These are phyloP conservation scores for Strix uralensis DNA, from an alignment of 2,113 vertebrate genomes.

Conservation along the genomic window DNA sequence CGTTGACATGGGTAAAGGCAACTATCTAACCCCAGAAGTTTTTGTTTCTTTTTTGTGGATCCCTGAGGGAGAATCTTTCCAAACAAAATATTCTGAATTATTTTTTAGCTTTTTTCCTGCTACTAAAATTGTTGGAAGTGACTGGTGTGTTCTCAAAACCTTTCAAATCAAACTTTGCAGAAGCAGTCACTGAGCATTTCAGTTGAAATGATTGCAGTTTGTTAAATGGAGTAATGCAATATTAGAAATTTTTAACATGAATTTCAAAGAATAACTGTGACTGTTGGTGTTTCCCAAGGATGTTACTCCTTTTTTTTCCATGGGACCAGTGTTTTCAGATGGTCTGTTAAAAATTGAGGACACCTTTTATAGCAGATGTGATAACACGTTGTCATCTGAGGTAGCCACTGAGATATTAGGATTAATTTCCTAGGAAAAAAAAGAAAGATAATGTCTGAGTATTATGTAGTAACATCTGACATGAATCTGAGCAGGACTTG, in stretches of 20 bases:
- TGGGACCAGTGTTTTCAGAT: background rate
- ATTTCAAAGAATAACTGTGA: background rate
- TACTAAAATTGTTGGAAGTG: background rate
- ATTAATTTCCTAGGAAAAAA: background rate
- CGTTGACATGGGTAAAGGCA: background rate
- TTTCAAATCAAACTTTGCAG: background rate
- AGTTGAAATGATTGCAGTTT: background rate
- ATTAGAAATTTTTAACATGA: background rate
- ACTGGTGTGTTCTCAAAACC: background rate
- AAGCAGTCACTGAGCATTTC: background rate
- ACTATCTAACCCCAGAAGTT: background rate
- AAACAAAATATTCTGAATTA: background rate
- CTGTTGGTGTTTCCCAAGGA: background rate
- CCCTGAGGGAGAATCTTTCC: background rate
- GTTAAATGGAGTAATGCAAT: background rate
- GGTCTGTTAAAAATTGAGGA: background rate
- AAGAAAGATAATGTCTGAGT: background rate
- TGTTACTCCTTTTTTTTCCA: background rate
- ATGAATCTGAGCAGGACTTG: background rate
- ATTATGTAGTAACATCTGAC: background rate
- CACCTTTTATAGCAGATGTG: background rate
- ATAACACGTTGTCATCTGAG: rapidly evolving
- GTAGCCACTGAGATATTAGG: background rate
- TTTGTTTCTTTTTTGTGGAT: background rate
- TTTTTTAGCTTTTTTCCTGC: background rate